A percentile compares a stretch with the other conserved stretches of the same genome.
Conservation (phyloP, 2,113 vertebrate genomes). For the Archocentrus centrarchus region DNA sequence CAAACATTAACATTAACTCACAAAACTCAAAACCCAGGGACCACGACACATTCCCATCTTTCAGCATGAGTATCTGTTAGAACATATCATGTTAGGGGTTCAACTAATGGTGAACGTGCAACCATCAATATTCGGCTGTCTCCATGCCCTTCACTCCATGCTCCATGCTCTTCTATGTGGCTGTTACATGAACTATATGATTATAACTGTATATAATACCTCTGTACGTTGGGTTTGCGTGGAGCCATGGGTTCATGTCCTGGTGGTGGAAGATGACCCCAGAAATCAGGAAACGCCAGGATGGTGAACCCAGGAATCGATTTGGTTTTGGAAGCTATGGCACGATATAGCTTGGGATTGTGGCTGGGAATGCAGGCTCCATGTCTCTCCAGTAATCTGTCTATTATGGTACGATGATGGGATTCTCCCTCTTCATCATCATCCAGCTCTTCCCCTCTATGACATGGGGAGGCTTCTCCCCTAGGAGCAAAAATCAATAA, state of each 20-base stretch:
- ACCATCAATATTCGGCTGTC: not conserved
- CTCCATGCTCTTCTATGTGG: not conserved
- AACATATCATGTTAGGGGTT: not conserved
- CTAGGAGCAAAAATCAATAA: conserved; percentile 19
- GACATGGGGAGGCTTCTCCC: not conserved
- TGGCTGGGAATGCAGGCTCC: conserved; percentile 80
- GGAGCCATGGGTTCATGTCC: conserved; percentile 79
- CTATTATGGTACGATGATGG: conserved; percentile 46
- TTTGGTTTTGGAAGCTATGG: conserved; percentile 78
- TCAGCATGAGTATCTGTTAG: not conserved
- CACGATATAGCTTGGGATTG: conserved; percentile 80
- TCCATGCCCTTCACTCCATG: not conserved
- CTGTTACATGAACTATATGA: not conserved
- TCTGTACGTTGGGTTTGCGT: conserved; percentile 85
- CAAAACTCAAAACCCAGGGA: too few relatives aligned
- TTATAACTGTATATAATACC: conserved; percentile 74
- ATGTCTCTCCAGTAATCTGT: conserved; percentile 79
- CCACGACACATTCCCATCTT: not conserved
- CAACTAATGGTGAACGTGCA: not conserved
- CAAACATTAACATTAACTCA: too few relatives aligned
- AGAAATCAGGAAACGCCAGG: conserved; percentile 91
- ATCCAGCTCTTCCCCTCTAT: not conserved
- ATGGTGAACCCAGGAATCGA: conserved; percentile 84
- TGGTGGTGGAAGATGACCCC: conserved; percentile 86
- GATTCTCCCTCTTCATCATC: conserved; percentile 31